Base-by-base conservation (phyloP, 2,797 vertebrate species). In the Propithecus perrieri region DNA sequence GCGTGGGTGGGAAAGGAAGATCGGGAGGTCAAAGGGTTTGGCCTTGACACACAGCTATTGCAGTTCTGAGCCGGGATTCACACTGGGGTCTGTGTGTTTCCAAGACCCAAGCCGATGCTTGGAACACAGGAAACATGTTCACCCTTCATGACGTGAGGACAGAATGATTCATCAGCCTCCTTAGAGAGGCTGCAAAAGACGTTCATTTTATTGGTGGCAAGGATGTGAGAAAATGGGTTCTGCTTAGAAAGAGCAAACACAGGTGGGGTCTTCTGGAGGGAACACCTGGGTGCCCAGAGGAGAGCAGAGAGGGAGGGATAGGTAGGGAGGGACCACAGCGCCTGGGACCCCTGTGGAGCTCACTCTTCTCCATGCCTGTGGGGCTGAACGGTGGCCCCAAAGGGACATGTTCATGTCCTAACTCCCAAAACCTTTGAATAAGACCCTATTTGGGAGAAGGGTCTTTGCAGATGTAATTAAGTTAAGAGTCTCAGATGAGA, bases 21-120 rank as follows among this genome's bases (percentile, higher is more conserved):
- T 0, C 0, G 0, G 1, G 57, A 30, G 28, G 46, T 2, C 14
- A 7, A 38, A 33, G 38, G 35, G 7, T 5, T 7, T 50, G 81
- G 11, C 76, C 59, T 26, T 41, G 85, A 17, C 17, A 4, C 5
- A 0, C 2, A 1, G 59, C 24, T 2, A 5, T 0, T 1, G 2
- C 35, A 0, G 0, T 3, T 76, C 86, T 30, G 67, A 79, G 57
- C 59, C 4, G 20, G 67, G 26, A 26, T 5, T 20, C n/a, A 43
- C 20, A 7, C 48, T 46, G 0, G 0, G 4, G 0, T n/a, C 59
- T 15, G 20, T 13, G 41, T 20, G 14, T 38, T 28, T 46, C 65
- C 24, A 12, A 22, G 72, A 30, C n/a, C 33, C 1, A 1, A 0
- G 4, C 24, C 3, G 0, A 24, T 0, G 53, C 33, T 24, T 53